Evolutionary conservation across 92 coral and sea anemone genomes (phyloP).

Genomic region (Parazoanthus atlanticus): DNA sequence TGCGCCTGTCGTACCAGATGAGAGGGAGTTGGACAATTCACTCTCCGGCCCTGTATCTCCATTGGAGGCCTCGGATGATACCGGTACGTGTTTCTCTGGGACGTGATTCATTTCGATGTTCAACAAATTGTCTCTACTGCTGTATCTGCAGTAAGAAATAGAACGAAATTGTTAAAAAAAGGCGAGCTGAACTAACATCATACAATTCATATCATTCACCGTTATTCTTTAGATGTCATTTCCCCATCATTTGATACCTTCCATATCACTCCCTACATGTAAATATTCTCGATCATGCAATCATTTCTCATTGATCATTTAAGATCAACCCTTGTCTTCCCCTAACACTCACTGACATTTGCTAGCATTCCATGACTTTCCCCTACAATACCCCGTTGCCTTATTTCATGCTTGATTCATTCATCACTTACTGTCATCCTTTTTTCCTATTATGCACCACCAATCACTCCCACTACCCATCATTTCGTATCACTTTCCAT

Average conservation of each 20-base stretch:
- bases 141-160: slow-evolving; percentile 56
- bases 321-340: neutral
- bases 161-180: neutral
- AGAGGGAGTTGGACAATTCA: neutral
- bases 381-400: neutral
- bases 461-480: too few relatives aligned
- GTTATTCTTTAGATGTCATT: neutral
- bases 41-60: slow-evolving; percentile 14
- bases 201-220: neutral
- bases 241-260: neutral
- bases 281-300: too few relatives aligned
- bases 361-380: neutral
- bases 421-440: neutral
- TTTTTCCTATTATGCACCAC: neutral
- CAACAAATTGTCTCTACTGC: slow-evolving; percentile 88
- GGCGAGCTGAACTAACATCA: neutral
- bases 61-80: slow-evolving; percentile 35
- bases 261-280: neutral
- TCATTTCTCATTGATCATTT: neutral
- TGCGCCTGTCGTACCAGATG: neutral
- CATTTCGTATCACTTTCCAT: too few relatives aligned
- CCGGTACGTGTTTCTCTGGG: slow-evolving; percentile 44
- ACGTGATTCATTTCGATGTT: slow-evolving; percentile 75
- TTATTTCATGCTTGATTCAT: neutral
- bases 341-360: neutral